Conservation (phyloP, 2,888 invertebrate species). For the Nudaria mundana region DNA sequence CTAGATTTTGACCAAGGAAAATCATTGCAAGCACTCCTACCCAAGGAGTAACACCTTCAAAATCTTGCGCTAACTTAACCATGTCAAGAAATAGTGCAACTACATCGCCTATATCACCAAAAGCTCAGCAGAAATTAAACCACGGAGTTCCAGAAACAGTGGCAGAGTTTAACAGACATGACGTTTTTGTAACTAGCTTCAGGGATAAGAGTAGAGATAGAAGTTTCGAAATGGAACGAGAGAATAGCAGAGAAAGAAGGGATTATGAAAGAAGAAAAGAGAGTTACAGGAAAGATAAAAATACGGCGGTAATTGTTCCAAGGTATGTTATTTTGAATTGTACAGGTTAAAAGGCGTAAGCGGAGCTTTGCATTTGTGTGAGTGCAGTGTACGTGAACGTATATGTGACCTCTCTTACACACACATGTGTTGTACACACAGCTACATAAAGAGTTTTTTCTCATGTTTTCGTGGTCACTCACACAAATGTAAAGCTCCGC, state of each 20-base stretch:
- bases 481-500: too few species aligned
- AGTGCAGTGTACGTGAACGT: too few species aligned
- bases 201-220: constrained; percentile 62
- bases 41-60: constrained; percentile 67
- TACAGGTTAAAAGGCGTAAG: too few species aligned
- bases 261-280: constrained; percentile 45
- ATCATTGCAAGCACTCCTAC: constrained; percentile 69
- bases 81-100: constrained; percentile 39
- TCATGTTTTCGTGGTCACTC: too few species aligned
- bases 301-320: constrained; percentile 75
- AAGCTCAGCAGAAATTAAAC: constrained; percentile 81
- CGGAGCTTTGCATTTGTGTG: too few species aligned
- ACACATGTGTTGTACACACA: too few species aligned
- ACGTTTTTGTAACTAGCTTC: constrained; percentile 69
- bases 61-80: constrained; percentile 71
- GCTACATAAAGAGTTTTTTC: too few species aligned
- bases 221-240: constrained; percentile 47
- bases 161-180: constrained; percentile 51
- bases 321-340: too few species aligned
- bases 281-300: constrained; percentile 56
- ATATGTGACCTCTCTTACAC: too few species aligned
- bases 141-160: constrained; percentile 58
- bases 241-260: constrained; percentile 58
- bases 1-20: too few species aligned
- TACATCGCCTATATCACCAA: constrained; percentile 70